Evolutionary conservation across 1,140 invertebrate species (phyloP).

Genomic region (Gryllus bimaculatus): DNA sequence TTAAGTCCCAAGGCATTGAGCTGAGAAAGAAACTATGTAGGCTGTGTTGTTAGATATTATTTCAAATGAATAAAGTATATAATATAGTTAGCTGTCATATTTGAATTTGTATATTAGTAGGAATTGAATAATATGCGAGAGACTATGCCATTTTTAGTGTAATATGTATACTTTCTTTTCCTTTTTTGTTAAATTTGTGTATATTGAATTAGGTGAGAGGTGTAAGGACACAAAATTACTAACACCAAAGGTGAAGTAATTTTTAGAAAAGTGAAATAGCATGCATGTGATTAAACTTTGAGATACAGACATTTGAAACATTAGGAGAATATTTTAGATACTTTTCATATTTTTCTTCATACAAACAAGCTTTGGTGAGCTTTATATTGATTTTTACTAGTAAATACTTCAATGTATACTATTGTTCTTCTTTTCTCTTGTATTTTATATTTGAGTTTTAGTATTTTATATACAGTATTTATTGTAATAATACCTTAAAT

Average conservation of each 20-base stretch:
- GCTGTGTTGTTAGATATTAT: slow-evolving; percentile 5
- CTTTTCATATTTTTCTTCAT: background rate
- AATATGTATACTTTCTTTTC: too few species aligned
- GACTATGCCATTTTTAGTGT: background rate
- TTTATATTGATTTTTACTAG: background rate
- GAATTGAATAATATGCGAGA: background rate
- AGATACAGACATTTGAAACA: slow-evolving; percentile 5
- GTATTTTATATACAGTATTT: slow-evolving; percentile 6
- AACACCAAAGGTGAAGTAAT: background rate
- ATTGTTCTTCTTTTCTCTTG: background rate
- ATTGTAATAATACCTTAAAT: slow-evolving; percentile 2
- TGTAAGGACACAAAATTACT: too few species aligned
- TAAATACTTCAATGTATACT: background rate
- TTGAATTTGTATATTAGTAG: background rate
- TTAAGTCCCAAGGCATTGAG: background rate
- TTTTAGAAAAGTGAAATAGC: background rate
- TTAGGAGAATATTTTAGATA: slow-evolving; percentile 6
- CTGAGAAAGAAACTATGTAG: background rate
- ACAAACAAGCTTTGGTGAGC: background rate
- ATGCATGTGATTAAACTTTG: background rate
- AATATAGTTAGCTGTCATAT: background rate
- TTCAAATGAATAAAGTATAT: background rate
- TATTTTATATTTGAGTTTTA: slow-evolving; percentile 3
- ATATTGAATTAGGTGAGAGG: too few species aligned
- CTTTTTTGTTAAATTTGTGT: too few species aligned